Evolutionary conservation across 2,888 invertebrate species (phyloP), one percentile per base, ranked within the genome.

Genomic region (Spisula solida): DNA sequence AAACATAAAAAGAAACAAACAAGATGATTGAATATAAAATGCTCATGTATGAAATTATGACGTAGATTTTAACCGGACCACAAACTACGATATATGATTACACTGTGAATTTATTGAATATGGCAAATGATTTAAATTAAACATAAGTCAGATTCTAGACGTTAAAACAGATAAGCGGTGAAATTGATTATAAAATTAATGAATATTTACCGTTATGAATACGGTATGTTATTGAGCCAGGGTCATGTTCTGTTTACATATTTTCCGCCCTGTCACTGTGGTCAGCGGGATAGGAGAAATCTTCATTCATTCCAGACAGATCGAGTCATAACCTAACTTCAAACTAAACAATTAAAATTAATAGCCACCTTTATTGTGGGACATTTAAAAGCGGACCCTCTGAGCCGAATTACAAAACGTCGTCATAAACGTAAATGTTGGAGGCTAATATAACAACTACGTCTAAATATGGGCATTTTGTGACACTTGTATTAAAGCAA

Each of bases 271-370:
- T 34, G 78, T 87, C 87, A 87, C 34, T 47, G 87, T 87, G 87
- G 87, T 75, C 87, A 82, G 18, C 2, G 70, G 48, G 16, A 25
- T 75, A 47, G 47, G 1, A 14, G 14, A 56, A 56, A 81, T 85
- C 78, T 88, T 75, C 14, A 66, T 83, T 85, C 60, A 78, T 51
- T 47, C 34, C 70, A 88, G 85, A 88, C 82, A 75, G 47, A 75
- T 82, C 56, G 82, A 88, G 85, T 85, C 85, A 88, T 85, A 31
- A 85, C 41, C 82, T 56, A 81, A 79, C 81, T 85, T 90, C 83
- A 75, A 88, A 78, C 82, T 56, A 51, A 88, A 80, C 88, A 86
- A 88, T 88, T 88, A 90, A 90, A 88, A 70, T 85, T 90, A 88
- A 90, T 83, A 85, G 90, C 81, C 51, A 81, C 82, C 34, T 89